These are phyloP conservation scores for Lottia scabra DNA, from an alignment of 2,888 invertebrate species.

Conservation along the genomic window DNA sequence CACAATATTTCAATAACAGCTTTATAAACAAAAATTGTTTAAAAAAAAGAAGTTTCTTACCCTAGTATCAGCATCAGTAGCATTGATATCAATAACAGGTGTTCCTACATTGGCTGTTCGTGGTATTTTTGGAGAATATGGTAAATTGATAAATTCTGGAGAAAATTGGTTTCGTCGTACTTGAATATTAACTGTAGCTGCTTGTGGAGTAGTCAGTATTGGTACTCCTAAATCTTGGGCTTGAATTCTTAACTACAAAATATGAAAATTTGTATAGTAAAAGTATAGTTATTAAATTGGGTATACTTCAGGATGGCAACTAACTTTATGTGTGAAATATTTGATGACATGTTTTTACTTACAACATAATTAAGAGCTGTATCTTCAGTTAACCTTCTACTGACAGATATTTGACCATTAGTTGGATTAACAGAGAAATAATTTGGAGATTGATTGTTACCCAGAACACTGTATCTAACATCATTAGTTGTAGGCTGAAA, in stretches of 20 bases:
- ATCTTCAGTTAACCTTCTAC: constrained; percentile 38
- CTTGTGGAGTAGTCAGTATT: constrained; percentile 36
- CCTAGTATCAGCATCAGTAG: constrained; percentile 42
- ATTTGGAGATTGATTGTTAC: constrained; percentile 46
- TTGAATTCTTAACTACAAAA: constrained; percentile 47
- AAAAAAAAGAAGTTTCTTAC: constrained; percentile 23
- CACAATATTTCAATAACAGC: too few relatives aligned
- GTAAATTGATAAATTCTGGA: constrained; percentile 36
- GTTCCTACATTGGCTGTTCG: constrained; percentile 41
- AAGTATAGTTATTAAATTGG: too few relatives aligned
- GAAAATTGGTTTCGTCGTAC: constrained; percentile 44
- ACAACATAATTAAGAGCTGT: constrained; percentile 74
- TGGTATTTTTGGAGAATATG: constrained; percentile 40
- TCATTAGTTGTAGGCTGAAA: constrained; percentile 53
- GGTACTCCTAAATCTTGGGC: constrained; percentile 58
- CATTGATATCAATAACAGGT: constrained; percentile 31
- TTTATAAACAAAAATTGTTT: too few relatives aligned
- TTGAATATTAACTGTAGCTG: constrained; percentile 40
- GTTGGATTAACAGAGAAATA: constrained; percentile 48
- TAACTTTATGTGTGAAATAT: too few relatives aligned
- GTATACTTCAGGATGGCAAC: too few relatives aligned
- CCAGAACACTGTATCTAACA: constrained; percentile 53
- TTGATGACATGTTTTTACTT: background rate
- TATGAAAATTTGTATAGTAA: background rate
- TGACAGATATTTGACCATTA: constrained; percentile 37